Evolutionary conservation across 2,888 invertebrate genomes (phyloP).

Genomic region (Conops quadrifasciatus): DNA sequence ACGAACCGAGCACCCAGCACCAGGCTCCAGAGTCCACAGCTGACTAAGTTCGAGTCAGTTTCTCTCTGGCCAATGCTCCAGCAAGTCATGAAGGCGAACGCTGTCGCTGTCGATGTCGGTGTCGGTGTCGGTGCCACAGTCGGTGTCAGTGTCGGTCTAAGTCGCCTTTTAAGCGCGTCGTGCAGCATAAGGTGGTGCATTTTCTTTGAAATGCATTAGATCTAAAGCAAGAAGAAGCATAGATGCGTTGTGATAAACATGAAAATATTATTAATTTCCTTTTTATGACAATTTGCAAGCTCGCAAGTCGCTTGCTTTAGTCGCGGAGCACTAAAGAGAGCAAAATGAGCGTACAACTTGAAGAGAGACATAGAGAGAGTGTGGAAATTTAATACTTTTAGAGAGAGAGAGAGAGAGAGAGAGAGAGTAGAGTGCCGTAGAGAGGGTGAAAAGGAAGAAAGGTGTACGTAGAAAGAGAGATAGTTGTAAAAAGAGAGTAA

Average conservation of each 20-base stretch:
- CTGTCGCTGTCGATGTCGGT: constrained; percentile 1
- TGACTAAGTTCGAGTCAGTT: constrained; percentile 24
- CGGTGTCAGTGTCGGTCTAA: not conserved
- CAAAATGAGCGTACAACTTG: not conserved
- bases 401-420: constrained; percentile 15
- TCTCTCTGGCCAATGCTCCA: constrained; percentile 22
- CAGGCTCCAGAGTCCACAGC: constrained; percentile 18
- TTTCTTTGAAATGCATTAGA: constrained; percentile 1
- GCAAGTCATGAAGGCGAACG: constrained; percentile 22
- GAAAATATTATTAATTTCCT: constrained; percentile 17
- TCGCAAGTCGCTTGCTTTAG: not conserved
- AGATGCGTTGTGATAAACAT: constrained; percentile 7
- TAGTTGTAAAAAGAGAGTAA: not conserved
- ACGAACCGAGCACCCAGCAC: constrained; percentile 1
- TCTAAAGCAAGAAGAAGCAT: not conserved
- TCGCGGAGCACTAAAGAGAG: not conserved
- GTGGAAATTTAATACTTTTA: no score
- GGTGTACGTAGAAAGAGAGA: not conserved
- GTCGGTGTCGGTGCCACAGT: not conserved
- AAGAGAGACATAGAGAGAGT: not conserved
- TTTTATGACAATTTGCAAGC: constrained; percentile 8
- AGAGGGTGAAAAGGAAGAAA: not conserved
- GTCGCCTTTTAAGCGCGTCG: constrained; percentile 6
- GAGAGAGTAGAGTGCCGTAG: not conserved
- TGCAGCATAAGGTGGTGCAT: constrained; percentile 21